Evolutionary conservation across 2,888 invertebrate genomes (phyloP).

Genomic region (Acheta domesticus): DNA sequence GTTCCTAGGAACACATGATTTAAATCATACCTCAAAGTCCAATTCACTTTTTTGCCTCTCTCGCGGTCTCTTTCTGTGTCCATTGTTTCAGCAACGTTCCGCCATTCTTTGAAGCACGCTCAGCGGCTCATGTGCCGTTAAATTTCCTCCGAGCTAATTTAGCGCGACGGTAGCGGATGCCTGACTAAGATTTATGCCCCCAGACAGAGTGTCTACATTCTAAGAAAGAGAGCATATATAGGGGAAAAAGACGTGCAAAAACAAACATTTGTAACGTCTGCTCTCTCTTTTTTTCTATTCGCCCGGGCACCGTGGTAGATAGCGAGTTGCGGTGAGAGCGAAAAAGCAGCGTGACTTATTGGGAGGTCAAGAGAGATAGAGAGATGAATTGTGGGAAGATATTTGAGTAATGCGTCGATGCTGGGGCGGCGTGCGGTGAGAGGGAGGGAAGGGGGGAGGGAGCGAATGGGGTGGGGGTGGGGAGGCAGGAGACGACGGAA

Average conservation of each 20-base stretch:
- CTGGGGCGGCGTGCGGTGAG: background rate
- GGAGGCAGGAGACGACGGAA: background rate
- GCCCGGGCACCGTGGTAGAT: background rate
- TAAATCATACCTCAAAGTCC: too few relatives aligned
- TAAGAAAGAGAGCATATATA: constrained; percentile 3
- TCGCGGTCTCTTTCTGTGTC: too few relatives aligned
- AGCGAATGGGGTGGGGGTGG: background rate
- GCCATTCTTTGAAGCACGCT: too few relatives aligned
- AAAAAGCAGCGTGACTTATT: background rate
- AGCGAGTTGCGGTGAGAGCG: background rate
- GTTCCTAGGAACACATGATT: too few relatives aligned
- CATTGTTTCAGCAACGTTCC: too few relatives aligned
- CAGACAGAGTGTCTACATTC: background rate
- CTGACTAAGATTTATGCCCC: background rate
- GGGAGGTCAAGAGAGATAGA: constrained; percentile 5
- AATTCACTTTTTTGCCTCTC: too few relatives aligned
- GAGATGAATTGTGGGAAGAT: constrained; percentile 10
- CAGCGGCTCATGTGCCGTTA: too few relatives aligned
- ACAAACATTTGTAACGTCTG: constrained; percentile 18
- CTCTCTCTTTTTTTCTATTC: background rate
- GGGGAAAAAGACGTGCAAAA: background rate
- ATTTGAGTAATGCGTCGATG: background rate
- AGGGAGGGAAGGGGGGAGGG: background rate
- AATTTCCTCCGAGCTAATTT: background rate
- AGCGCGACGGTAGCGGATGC: background rate